Conservation (phyloP, 2,888 invertebrate genomes). For the Drosophila cracens region DNA sequence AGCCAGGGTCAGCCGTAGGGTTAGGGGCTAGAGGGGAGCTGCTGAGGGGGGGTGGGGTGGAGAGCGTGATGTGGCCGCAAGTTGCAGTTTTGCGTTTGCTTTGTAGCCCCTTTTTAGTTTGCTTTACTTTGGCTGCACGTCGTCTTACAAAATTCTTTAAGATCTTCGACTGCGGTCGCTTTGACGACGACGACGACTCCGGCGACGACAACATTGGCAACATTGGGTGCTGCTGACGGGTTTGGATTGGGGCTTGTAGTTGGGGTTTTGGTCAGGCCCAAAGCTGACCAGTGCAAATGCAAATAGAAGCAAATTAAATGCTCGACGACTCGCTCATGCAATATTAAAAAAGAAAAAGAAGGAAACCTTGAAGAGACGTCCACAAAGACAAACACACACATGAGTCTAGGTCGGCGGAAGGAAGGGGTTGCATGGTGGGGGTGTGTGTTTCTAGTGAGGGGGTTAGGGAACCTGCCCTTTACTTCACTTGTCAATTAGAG, state of each 20-base stretch:
- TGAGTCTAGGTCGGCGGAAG: background rate
- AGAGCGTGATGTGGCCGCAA: conserved; percentile 37
- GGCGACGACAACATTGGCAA: conserved; percentile 54
- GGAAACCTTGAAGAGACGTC: conserved; percentile 34
- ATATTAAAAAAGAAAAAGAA: conserved; percentile 49
- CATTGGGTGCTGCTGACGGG: background rate
- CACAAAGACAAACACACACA: conserved; percentile 43
- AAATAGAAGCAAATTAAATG: conserved; percentile 68
- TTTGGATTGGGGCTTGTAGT: conserved; percentile 1
- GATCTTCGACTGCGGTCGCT: conserved; percentile 82
- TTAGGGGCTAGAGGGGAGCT: background rate
- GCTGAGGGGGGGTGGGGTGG: background rate
- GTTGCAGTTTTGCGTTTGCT: conserved; percentile 64
- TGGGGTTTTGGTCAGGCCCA: background rate
- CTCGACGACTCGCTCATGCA: conserved; percentile 53
- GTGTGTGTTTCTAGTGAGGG: background rate
- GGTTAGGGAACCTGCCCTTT: background rate
- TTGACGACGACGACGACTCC: conserved; percentile 74
- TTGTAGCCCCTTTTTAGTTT: conserved; percentile 32
- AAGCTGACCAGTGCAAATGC: conserved; percentile 64
- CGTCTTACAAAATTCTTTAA: conserved; percentile 78
- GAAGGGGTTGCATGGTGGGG: background rate
- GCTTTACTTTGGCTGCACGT: conserved; percentile 60
- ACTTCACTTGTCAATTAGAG: conserved; percentile 58
- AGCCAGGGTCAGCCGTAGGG: conserved; percentile 33